Evolutionary conservation across 2,797 vertebrate genomes (phyloP).

Genomic region (Dicrostonyx torquatus): DNA sequence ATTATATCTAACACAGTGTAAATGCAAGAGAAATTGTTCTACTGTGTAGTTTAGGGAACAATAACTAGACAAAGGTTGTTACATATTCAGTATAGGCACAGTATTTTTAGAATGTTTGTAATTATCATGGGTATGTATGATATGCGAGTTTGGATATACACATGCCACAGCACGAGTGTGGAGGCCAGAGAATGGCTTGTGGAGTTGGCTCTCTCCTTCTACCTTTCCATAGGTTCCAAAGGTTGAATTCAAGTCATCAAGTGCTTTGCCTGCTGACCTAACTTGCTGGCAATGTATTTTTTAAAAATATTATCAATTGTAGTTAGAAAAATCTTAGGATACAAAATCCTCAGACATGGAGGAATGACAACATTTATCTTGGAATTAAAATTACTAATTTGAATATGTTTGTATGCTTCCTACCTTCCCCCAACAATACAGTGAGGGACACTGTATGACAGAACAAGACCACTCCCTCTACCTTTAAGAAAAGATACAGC

Average conservation of each 20-base stretch:
- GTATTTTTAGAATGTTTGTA: background rate
- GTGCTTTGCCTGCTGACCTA: background rate
- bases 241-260: background rate
- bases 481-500: background rate
- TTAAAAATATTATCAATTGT: background rate
- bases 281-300: background rate
- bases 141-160: background rate
- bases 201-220: background rate
- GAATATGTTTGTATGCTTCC: background rate
- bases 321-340: background rate
- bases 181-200: background rate
- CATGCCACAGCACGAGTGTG: background rate
- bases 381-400: conserved; percentile 21
- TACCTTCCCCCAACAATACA: background rate
- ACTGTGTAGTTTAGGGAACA: background rate
- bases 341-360: background rate
- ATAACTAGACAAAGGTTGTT: background rate
- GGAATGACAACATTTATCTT: background rate
- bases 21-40: background rate
- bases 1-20: background rate
- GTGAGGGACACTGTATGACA: background rate
- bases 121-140: background rate
- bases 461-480: too few species aligned
- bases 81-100: background rate
- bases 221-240: background rate